phyloP scores from a whole-genome alignment of 2,797 vertebrate species.

The Todus mexicanus region DNA sequence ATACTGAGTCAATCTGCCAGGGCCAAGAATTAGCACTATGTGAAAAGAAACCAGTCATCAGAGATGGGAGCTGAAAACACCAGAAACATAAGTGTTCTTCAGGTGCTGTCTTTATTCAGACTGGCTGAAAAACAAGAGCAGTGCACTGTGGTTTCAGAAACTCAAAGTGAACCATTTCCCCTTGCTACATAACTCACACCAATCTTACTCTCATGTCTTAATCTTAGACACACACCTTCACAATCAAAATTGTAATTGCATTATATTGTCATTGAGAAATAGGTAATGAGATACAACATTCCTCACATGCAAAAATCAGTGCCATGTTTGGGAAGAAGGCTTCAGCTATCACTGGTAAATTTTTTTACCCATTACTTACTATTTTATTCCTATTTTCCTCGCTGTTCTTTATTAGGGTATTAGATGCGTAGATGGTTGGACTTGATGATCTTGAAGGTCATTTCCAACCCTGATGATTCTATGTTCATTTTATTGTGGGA shows the following conservation, averaged over 20 bases:
- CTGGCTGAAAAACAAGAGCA: not conserved
- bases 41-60: constrained; percentile 1
- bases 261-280: not conserved
- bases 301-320: not conserved
- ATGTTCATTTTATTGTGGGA: not conserved
- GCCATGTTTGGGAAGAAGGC: not conserved
- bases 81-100: not conserved
- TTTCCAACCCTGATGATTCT: too few species aligned
- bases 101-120: not conserved
- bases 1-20: not conserved
- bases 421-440: too few species aligned
- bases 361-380: not conserved
- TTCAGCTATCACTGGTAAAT: not conserved
- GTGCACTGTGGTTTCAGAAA: not conserved
- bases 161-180: not conserved
- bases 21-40: not conserved
- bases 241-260: not conserved
- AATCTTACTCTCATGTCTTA: not conserved
- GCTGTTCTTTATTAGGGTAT: not conserved
- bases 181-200: not conserved
- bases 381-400: not conserved
- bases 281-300: not conserved
- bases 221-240: not conserved
- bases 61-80: not conserved
- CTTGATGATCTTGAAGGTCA: too few species aligned